Base-by-base conservation (phyloP, 2,797 vertebrate species). In the Tarsius wallacei region DNA sequence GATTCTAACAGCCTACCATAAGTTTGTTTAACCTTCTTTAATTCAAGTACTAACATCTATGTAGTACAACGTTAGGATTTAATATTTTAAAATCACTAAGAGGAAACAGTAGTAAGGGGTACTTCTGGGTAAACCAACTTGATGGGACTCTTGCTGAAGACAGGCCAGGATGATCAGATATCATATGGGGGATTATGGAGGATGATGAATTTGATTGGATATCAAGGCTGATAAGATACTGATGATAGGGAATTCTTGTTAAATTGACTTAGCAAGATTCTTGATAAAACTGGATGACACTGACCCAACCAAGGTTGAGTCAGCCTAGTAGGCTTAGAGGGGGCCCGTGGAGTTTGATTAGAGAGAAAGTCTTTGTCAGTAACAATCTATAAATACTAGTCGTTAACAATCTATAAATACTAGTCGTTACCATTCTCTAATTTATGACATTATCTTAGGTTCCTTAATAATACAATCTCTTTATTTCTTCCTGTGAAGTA, bases 1-100 rank as follows among this genome's bases (percentile, higher is more conserved):
- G 63, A 55, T 77, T 94, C 47, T 84, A 74, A 80, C 7, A 68
- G 26, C 31, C 31, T 93, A 31, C 31, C 49, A 15, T 83, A 80
- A 59, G 87, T 81, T 93, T 66, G 19, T 94, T 87, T 89, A 51
- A 1, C n/a, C 28, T n/a, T 84, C 17, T 89, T 82, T 64, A 83
- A 59, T 94, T 70, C 15, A 57, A 61, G 21, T 26, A 26, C 14
- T 64, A 47, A 77, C n/a, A 21, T 33, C 33, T 91, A 4, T 81
- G 17, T 22, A 61, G n/a, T 53, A 11, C 17, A 66, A 16, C 57
- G 51, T 59, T 90, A 64, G 15, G 16, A 59, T 78, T 93, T 82
- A 85, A 24, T 87, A 13, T 91, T 81, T 80, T 90, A n/a, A 42
- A 64, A 68, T 92, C 14, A 51, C 31, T 53, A 36, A 55, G 21